Percentiles rank a stretch among this genome's conserved stretches.
Evolutionary conservation across 1,140 invertebrate genomes (phyloP).

Genomic region (Delia radicum): DNA sequence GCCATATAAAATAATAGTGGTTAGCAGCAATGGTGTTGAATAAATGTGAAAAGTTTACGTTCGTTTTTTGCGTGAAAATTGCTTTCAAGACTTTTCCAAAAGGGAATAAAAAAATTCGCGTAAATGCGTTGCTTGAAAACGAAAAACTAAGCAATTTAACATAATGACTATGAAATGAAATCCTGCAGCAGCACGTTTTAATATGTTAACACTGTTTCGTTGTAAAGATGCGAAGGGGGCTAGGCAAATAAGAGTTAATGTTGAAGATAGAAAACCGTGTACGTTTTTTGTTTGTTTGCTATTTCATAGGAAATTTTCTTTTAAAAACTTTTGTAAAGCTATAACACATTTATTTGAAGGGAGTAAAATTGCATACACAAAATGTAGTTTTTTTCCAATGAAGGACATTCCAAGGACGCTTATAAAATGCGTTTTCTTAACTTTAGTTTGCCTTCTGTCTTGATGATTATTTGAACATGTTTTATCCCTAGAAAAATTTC

Average conservation of each 20-base stretch:
- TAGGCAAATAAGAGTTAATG: not conserved
- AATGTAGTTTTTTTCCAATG: not conserved
- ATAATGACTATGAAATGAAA: not conserved
- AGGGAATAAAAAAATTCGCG: too few relatives aligned
- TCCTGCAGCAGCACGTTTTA: not conserved
- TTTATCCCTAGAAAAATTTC: not conserved
- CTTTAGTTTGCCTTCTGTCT: not conserved
- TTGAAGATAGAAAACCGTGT: not conserved
- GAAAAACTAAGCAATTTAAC: not conserved
- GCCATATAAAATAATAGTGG: not conserved
- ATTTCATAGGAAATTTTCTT: not conserved
- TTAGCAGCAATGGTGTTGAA: not conserved
- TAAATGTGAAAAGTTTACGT: constrained; percentile 9
- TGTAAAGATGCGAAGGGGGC: not conserved
- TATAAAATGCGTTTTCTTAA: constrained; percentile 10
- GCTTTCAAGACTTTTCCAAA: not conserved
- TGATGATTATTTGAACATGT: not conserved
- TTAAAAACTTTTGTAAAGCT: not conserved
- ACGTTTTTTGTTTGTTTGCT: too few relatives aligned
- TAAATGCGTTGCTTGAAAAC: not conserved
- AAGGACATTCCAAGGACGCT: constrained; percentile 20
- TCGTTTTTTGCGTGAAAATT: constrained; percentile 7
- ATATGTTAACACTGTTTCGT: not conserved
- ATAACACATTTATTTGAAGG: not conserved
- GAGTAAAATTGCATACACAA: too few relatives aligned